phyloP scores from a whole-genome alignment of 2,888 invertebrate species.

The Cheilosia variabilis region DNA sequence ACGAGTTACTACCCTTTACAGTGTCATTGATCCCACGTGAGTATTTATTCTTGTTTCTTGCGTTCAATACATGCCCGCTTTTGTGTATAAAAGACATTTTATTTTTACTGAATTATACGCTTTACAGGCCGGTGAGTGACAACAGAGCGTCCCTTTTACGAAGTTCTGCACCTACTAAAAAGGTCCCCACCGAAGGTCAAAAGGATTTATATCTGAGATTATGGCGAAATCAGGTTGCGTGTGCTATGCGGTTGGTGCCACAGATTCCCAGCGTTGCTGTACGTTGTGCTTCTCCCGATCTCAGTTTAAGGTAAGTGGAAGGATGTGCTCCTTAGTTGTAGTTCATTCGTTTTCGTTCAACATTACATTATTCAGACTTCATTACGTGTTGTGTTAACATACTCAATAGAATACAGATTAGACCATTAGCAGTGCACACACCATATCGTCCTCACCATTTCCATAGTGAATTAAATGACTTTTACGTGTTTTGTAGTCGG shows the following conservation, averaged over 20 bases:
- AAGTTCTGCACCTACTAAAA: conserved; percentile 93
- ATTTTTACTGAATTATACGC: conserved; percentile 15
- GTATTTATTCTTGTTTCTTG: conserved; percentile 80
- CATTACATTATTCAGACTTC: conserved; percentile 56
- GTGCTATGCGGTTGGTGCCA: conserved; percentile 98
- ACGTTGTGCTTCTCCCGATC: conserved; percentile 96
- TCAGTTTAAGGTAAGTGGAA: conserved; percentile 91
- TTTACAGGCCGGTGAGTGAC: conserved; percentile 95
- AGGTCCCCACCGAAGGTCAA: conserved; percentile 92
- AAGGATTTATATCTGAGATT: conserved; percentile 97
- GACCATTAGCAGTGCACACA: conserved; percentile 28
- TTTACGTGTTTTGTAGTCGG: conserved; percentile 22
- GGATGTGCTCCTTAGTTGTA: conserved; percentile 14
- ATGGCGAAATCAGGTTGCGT: conserved; percentile 98
- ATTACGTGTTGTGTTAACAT: conserved; percentile 51
- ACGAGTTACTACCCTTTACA: conserved; percentile 94
- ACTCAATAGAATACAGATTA: conserved; percentile 31
- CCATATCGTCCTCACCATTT: conserved; percentile 22
- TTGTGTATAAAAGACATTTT: conserved; percentile 46
- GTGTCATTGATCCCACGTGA: conserved; percentile 97
- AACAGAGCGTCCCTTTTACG: conserved; percentile 97
- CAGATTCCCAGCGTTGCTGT: conserved; percentile 94
- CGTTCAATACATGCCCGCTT: neutral
- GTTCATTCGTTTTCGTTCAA: conserved; percentile 41
- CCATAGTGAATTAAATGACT: conserved; percentile 19